A percentile compares a stretch with the other conserved stretches of the same genome.
Conservation (phyloP, 2,797 vertebrate genomes). For the Acomys russatus region DNA sequence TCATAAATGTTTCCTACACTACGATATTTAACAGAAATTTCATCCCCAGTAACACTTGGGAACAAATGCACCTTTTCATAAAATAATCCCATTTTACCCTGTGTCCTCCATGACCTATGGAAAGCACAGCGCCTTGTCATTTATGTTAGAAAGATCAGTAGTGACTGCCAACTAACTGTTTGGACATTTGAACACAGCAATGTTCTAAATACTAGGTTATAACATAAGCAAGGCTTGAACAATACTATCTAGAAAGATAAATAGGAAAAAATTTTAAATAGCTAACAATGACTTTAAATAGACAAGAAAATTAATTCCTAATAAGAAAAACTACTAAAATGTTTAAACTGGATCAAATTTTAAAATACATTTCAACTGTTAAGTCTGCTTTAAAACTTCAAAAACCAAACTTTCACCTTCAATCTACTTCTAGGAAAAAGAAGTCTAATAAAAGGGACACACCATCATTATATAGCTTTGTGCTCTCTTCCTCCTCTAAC, state of each 20-base stretch:
- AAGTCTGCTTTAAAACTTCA: constrained; percentile 56
- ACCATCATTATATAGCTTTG: constrained; percentile 85
- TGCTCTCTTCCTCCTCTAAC: constrained; percentile 95
- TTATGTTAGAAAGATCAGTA: constrained; percentile 33
- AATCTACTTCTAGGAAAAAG: not conserved
- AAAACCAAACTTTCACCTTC: constrained; percentile 45
- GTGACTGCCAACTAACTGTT: constrained; percentile 4
- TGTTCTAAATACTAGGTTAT: constrained; percentile 20
- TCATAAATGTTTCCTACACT: constrained; percentile 13
- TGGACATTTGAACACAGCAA: not conserved
- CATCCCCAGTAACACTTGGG: not conserved
- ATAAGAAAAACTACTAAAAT: not conserved
- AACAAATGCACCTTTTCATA: constrained; percentile 20
- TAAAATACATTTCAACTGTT: constrained; percentile 57
- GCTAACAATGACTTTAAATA: constrained; percentile 37
- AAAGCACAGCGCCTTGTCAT: not conserved
- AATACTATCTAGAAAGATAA: constrained; percentile 33
- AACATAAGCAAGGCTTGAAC: not conserved
- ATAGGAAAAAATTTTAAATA: constrained; percentile 39
- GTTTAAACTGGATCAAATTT: constrained; percentile 34
- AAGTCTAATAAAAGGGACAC: constrained; percentile 69
- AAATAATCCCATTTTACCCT: constrained; percentile 51
- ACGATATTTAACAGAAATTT: constrained; percentile 39
- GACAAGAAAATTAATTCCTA: constrained; percentile 47
- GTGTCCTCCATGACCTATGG: not conserved